Percentiles rank a stretch among this genome's conserved stretches.
These are phyloP conservation scores for Otocyon megalotis DNA, from an alignment of 2,113 vertebrate genomes.

Conservation along the genomic window DNA sequence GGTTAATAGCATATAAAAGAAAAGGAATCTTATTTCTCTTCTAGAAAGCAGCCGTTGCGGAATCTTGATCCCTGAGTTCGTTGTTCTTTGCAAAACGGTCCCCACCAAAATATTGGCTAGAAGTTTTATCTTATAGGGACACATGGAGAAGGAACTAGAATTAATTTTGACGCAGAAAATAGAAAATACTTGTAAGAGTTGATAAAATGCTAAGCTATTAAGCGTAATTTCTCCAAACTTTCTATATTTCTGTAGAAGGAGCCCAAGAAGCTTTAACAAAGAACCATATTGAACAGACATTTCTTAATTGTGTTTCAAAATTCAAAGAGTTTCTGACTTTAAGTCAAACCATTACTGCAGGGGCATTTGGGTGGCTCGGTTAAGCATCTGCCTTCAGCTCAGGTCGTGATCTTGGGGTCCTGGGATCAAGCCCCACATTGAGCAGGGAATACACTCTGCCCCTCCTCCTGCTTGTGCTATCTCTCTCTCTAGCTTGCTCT, in stretches of 20 bases:
- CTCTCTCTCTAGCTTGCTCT: neutral
- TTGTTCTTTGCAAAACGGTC: neutral
- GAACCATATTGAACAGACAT: neutral
- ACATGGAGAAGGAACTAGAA: neutral
- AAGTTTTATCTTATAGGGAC: neutral
- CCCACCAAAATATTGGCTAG: neutral
- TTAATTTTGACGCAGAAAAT: neutral
- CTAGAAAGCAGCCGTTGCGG: slow-evolving; percentile 1
- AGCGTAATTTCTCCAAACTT: neutral
- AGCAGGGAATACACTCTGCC: no score
- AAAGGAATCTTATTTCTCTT: neutral
- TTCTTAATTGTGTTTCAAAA: neutral
- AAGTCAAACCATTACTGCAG: neutral
- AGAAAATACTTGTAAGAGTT: neutral
- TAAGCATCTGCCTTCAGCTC: neutral
- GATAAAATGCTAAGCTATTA: neutral
- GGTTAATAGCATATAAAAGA: neutral
- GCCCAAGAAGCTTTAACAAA: neutral
- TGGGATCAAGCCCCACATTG: neutral
- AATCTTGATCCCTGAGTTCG: neutral
- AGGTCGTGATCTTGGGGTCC: neutral
- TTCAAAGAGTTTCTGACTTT: slow-evolving; percentile 8
- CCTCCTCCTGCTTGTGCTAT: neutral
- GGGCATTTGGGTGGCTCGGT: neutral
- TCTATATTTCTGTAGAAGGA: neutral